Base-by-base conservation (phyloP, 2,113 vertebrate genomes). In the Brienomyrus longianalis region DNA sequence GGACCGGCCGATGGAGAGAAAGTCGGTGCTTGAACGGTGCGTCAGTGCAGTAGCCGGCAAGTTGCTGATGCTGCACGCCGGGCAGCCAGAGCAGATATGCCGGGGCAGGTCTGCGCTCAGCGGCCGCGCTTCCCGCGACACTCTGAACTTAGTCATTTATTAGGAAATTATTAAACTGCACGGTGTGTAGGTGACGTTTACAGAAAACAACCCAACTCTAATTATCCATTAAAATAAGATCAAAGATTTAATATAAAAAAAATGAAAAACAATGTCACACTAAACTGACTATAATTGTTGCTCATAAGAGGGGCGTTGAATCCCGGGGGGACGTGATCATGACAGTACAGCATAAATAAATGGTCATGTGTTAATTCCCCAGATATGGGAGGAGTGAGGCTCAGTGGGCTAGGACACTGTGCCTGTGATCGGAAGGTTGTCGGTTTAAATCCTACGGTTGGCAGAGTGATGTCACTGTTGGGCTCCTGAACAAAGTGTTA, bases 21-120 rank as follows among this genome's bases (percentile, higher is more conserved):
- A 47, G 10, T 39, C 70, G 39, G 52, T 39, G 50, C 52, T 45
- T 11, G 56, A 48, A 52, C 83, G 21, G 43, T 90, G 90, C 90
- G 87, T 62, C 90, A 90, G 90, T 88, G 90, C 87, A 35, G 87
- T 27, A 83, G 27, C 21, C 47, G 47, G 56, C 21, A 74, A 89
- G 80, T 85, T 90, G 90, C 90, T 89, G 90, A 90, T 86, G 87
- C 88, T 90, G 89, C 89, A 62, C 10, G 35, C 31, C 27, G 21
- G 50, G 52, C 51, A 35, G 39, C 89, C 23, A n/a, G 8, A 45
- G 62, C 27, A 70, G 35, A 17, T 31, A 45, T 17, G 10, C 35
- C 35, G 31, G 23, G 43, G 62, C 35, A 51, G 85, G 85, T 59
- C 39, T 43, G 52, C 54, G 52, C 86, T 35, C 21, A 7, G 86